A percentile compares a stretch with the other conserved stretches of the same genome.
Evolutionary conservation across 2,113 vertebrate species (phyloP).

Genomic region (Mesitornis unicolor): DNA sequence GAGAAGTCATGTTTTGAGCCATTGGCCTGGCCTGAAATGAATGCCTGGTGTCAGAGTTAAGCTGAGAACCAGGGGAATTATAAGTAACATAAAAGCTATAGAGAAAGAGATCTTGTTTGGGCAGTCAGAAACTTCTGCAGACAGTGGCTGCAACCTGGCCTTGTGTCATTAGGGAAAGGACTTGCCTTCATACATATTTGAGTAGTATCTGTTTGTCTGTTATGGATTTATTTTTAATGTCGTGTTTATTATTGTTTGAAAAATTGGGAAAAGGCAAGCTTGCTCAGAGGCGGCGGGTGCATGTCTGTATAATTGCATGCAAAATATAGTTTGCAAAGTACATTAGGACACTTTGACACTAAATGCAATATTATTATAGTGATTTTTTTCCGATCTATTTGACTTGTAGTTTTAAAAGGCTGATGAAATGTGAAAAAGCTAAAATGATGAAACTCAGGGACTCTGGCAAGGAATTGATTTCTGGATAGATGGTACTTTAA

Average conservation of each 20-base stretch:
- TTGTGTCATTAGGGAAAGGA: background rate
- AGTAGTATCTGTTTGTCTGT: background rate
- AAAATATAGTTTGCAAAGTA: slow-evolving; percentile 18
- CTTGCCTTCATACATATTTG: background rate
- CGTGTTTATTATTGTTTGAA: slow-evolving; percentile 37
- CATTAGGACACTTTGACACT: slow-evolving; percentile 1
- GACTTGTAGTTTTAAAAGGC: slow-evolving; percentile 25
- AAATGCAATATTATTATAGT: background rate
- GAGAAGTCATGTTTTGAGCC: background rate
- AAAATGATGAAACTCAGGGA: background rate
- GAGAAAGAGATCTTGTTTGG: background rate
- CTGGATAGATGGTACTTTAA: slow-evolving; percentile 15
- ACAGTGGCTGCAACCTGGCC: background rate
- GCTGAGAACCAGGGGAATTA: background rate
- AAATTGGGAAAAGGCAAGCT: background rate
- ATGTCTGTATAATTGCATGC: background rate
- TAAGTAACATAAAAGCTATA: background rate
- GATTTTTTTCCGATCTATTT: background rate
- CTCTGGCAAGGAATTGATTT: slow-evolving; percentile 46
- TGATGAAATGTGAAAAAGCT: slow-evolving; percentile 22
- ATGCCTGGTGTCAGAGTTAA: background rate
- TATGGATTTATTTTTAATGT: slow-evolving; percentile 13
- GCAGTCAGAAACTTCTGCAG: background rate
- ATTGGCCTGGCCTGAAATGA: background rate
- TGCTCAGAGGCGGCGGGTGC: background rate